Percentiles rank a stretch among this genome's conserved stretches.
phyloP scores from a whole-genome alignment of 2,888 invertebrate genomes.

The Dryomyza anilis region DNA sequence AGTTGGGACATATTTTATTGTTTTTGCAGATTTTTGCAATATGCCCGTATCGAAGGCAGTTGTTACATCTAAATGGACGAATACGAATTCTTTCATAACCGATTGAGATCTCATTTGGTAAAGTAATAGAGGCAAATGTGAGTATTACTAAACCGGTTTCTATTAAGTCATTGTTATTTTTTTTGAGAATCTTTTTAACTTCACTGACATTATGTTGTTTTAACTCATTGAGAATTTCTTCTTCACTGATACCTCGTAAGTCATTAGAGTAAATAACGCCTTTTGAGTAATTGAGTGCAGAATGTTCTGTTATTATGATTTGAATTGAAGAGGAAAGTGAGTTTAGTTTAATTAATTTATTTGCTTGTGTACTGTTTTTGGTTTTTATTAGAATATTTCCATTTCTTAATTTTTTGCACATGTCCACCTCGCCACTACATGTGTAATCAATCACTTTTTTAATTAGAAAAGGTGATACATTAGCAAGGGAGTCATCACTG shows the following conservation, averaged over 20 bases:
- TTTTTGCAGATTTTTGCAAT: background rate
- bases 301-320: no score
- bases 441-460: constrained; percentile 1
- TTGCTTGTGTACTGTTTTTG: no score
- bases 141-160: constrained; percentile 4
- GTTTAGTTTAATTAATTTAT: no score
- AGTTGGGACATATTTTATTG: background rate
- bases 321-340: no score
- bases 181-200: background rate
- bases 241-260: no score
- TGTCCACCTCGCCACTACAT: background rate
- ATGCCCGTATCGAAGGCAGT: background rate
- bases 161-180: background rate
- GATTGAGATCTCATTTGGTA: background rate
- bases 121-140: background rate
- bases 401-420: background rate
- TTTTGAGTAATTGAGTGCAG: background rate
- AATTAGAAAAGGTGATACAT: background rate
- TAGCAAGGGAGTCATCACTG: background rate
- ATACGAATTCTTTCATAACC: background rate
- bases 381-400: no score
- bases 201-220: background rate
- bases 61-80: no score
- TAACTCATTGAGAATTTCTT: no score
- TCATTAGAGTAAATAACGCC: no score